Conservation (phyloP, 1,140 invertebrate species). For the Alviniconcha marisindica region DNA sequence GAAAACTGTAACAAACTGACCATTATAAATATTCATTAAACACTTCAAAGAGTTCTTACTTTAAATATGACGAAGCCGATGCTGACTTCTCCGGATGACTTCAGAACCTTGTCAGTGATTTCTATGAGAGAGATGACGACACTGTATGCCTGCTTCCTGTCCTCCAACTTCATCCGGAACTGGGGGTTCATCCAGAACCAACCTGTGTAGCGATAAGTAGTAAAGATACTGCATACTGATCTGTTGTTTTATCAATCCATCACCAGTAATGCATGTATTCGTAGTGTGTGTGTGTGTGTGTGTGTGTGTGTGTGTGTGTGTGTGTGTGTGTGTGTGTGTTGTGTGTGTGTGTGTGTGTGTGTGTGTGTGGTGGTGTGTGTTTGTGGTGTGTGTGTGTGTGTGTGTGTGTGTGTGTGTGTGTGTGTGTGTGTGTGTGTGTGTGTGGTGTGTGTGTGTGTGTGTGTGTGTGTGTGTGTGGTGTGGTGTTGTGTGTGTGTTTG, state of each 20-base stretch:
- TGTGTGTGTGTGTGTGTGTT: background rate
- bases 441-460: no score
- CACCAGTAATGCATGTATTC: background rate
- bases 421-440: no score
- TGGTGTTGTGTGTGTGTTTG: no score
- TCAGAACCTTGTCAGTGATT: conserved; percentile 8
- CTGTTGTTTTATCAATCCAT: no score
- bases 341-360: background rate
- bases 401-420: no score
- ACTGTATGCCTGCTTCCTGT: background rate
- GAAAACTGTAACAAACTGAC: no score
- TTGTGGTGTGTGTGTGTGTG: no score
- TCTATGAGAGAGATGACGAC: conserved; percentile 42
- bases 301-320: conserved; percentile 13
- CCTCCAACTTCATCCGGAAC: conserved; percentile 34
- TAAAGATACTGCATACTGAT: no score
- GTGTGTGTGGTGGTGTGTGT: no score
- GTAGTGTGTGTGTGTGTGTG: background rate
- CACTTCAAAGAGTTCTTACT: no score
- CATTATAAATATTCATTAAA: no score
- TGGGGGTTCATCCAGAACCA: conserved; percentile 48
- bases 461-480: no score
- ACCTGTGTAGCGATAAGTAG: conserved; percentile 33
- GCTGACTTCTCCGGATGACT: conserved; percentile 18
- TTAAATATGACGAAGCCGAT: conserved; percentile 48